Base-by-base conservation (phyloP, 2,888 invertebrate species). In the Melipona beecheii region DNA sequence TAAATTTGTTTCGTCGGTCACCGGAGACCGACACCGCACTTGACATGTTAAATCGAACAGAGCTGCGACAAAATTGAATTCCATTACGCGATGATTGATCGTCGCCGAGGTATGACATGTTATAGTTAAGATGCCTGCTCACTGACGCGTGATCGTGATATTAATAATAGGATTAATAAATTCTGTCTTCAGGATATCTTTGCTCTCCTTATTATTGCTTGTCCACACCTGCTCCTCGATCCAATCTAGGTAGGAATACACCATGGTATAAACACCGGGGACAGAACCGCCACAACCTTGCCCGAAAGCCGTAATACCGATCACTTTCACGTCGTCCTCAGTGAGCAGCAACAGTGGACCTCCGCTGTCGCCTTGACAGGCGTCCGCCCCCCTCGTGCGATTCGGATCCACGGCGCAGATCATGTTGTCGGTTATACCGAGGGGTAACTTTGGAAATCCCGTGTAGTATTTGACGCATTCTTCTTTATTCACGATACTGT, bases 331-430 rank as follows among this genome's bases (percentile, higher is more conserved):
- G 2, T 79, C 81, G n/a, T 31, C 60, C 1, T 83, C 78, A 0
- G 87, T 78, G 4, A 89, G 49, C 85, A 93, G 85, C 6, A 94
- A 56, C 11, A 94, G 76, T 0, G 94, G 94, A 0, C 93, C 94
- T 11, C 94, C 94, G 54, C 93, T 94, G 73, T 93, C 93, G 2
- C 94, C 94, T 9, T 87, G 89, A 52, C 94, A 94, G 17, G 92
- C 89, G 64, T 94, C 92, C 17, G 93, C 70, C 24, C 84, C 72
- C 66, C 90, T 85, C 5, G 86, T 90, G 0, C 36, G 6, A 66
- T 92, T 91, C 0, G 24, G 58, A 64, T 94, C 94, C 31, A 89
- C 71, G 0, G 91, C 90, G 58, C 94, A 94, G 13, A 94, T 84
- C 88, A 93, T 87, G 13, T 2, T 86, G 0, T 91, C 89, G 62